These are phyloP conservation scores for Babylonia areolata DNA, from an alignment of 1,140 invertebrate species.

Conservation along the genomic window DNA sequence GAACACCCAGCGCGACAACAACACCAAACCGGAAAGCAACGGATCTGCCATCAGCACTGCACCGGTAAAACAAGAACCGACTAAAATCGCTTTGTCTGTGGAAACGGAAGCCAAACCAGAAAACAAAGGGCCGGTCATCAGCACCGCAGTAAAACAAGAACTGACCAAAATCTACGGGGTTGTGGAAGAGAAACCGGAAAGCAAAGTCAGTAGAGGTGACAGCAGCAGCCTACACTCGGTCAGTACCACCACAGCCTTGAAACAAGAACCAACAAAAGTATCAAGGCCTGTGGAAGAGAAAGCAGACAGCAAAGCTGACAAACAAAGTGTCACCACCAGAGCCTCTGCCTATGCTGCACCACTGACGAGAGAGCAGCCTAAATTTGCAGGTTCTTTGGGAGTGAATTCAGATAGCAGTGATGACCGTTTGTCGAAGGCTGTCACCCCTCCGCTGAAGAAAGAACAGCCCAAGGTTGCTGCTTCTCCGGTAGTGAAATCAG, in stretches of 20 bases:
- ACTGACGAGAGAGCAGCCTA: too few relatives aligned
- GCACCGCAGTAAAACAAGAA: neutral
- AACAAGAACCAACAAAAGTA: neutral
- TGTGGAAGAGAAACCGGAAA: neutral
- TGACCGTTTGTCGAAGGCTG: too few relatives aligned
- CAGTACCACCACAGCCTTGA: neutral
- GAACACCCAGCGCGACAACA: constrained; percentile 33
- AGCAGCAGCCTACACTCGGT: neutral
- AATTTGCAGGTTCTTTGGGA: too few relatives aligned
- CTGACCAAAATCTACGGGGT: neutral
- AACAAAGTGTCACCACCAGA: too few relatives aligned
- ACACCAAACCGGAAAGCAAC: constrained; percentile 25
- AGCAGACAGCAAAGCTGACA: too few relatives aligned
- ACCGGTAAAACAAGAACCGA: neutral
- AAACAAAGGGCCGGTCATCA: neutral
- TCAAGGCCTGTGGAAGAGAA: too few relatives aligned
- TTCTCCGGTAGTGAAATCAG: too few relatives aligned
- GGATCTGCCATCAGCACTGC: neutral
- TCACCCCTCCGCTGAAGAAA: too few relatives aligned
- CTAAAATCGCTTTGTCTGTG: neutral
- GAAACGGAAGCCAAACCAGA: too few relatives aligned
- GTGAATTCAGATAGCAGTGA: too few relatives aligned
- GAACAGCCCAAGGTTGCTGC: too few relatives aligned
- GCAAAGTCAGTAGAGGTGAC: neutral
- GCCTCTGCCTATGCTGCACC: too few relatives aligned